A percentile compares a stretch with the other conserved stretches of the same genome.
Evolutionary conservation across 2,797 vertebrate genomes (phyloP).

Genomic region (Erpetoichthys calabaricus): DNA sequence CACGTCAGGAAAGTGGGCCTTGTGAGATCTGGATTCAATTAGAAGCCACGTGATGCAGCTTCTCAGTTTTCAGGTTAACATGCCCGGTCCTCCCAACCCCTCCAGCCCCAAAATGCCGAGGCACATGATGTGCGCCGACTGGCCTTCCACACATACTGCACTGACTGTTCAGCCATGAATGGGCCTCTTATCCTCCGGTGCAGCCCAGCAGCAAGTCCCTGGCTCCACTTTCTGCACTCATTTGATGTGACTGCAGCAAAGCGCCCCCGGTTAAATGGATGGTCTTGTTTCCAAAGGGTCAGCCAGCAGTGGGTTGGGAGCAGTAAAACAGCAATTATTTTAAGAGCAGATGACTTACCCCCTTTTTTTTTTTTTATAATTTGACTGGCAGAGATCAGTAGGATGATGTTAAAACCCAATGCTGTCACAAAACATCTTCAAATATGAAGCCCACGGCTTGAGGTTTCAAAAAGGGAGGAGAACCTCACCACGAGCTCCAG

Average conservation of each 20-base stretch:
- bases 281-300: conserved; percentile 15
- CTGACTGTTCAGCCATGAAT: conserved; percentile 55
- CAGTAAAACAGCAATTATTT: conserved; percentile 35
- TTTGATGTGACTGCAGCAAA: conserved; percentile 22
- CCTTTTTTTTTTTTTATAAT: neutral
- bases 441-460: no score
- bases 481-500: no score
- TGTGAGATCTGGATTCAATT: conserved; percentile 41
- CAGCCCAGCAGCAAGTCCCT: conserved; percentile 35
- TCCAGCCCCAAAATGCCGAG: conserved; percentile 28
- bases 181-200: conserved; percentile 43
- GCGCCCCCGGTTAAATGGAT: conserved; percentile 10
- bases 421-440: neutral
- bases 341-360: neutral
- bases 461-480: no score
- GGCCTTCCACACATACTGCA: conserved; percentile 40
- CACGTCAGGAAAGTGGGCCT: conserved; percentile 16
- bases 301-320: conserved; percentile 34
- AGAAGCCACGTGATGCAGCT: conserved; percentile 40
- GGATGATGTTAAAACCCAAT: neutral
- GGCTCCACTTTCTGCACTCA: conserved; percentile 41
- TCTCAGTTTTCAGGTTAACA: conserved; percentile 21
- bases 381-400: neutral
- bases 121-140: conserved; percentile 25
- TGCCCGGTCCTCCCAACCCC: conserved; percentile 13